A percentile compares a stretch with the other conserved stretches of the same genome.
Conservation (phyloP, 2,888 invertebrate genomes). For the Argyresthia albistria region DNA sequence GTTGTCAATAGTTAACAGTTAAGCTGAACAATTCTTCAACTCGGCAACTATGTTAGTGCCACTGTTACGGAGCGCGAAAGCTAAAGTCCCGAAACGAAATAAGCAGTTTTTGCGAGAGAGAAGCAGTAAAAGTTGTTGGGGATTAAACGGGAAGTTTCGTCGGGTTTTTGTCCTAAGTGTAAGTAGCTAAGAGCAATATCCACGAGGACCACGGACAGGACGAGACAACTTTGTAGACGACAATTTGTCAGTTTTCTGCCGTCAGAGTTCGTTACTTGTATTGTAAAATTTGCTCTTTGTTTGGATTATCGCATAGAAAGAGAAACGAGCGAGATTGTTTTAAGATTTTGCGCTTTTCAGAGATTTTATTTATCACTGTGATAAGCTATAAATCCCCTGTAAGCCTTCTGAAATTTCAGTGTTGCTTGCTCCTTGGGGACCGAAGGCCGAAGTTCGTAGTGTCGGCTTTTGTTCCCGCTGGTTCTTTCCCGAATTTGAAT, state of each 20-base stretch:
- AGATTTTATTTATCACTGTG: too few species aligned
- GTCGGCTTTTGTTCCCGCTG: too few species aligned
- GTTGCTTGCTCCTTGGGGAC: too few species aligned
- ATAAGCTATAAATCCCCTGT: too few species aligned
- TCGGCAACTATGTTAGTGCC: not conserved
- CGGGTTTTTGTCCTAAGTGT: slow-evolving; percentile 15
- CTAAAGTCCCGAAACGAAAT: not conserved
- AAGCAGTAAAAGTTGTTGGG: slow-evolving; percentile 16
- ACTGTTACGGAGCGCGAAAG: not conserved
- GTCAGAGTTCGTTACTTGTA: slow-evolving; percentile 1
- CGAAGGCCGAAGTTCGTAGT: too few species aligned
- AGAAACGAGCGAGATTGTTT: too few species aligned
- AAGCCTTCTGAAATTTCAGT: too few species aligned
- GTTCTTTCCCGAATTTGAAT: too few species aligned
- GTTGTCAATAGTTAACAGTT: too few species aligned
- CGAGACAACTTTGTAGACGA: slow-evolving; percentile 26
- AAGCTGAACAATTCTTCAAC: too few species aligned
- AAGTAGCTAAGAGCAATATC: slow-evolving; percentile 24
- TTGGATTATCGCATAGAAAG: not conserved
- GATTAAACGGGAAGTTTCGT: slow-evolving; percentile 49
- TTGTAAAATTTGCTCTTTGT: slow-evolving; percentile 51
- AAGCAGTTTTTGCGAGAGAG: slow-evolving; percentile 1
- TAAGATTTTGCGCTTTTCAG: too few species aligned
- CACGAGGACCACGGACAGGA: slow-evolving; percentile 18
- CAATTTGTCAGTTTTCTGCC: slow-evolving; percentile 28